Percentiles rank a stretch among this genome's conserved stretches.
Conservation (phyloP, 2,888 invertebrate genomes). For the Pseudoips prasinana region DNA sequence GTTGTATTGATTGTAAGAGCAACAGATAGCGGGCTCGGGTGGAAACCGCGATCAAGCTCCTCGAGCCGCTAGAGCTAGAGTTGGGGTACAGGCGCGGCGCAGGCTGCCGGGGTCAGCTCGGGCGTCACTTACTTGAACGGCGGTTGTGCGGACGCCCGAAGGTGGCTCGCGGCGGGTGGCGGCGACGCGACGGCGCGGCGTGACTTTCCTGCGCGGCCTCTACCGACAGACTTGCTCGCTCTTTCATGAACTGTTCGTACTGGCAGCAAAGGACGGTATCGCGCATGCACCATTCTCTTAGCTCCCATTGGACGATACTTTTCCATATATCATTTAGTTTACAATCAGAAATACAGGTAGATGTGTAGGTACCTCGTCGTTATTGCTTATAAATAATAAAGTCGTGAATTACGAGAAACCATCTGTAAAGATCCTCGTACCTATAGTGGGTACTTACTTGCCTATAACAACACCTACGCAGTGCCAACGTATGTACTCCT, state of each 20-base stretch:
- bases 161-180: slow-evolving; percentile 1
- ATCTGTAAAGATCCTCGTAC: too few species aligned
- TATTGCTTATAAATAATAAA: too few species aligned
- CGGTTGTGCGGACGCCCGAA: slow-evolving; percentile 1
- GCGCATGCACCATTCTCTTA: slow-evolving; percentile 39
- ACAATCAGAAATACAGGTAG: slow-evolving; percentile 3
- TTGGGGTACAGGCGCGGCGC: not conserved
- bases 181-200: slow-evolving; percentile 7
- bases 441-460: too few species aligned
- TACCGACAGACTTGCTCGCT: slow-evolving; percentile 31
- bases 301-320: slow-evolving; percentile 15
- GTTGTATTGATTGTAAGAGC: slow-evolving; percentile 25
- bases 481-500: too few species aligned
- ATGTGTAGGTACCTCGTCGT: not conserved
- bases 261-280: slow-evolving; percentile 13
- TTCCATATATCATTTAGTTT: slow-evolving; percentile 4
- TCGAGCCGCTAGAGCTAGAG: not conserved
- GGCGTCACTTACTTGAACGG: slow-evolving; percentile 11
- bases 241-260: slow-evolving; percentile 7
- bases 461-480: too few species aligned
- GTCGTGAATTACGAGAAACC: too few species aligned
- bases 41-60: too few species aligned
- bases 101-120: not conserved
- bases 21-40: slow-evolving; percentile 18
- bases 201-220: slow-evolving; percentile 13